Conservation (phyloP, 2,888 invertebrate genomes). For the Apodemia duryi region DNA sequence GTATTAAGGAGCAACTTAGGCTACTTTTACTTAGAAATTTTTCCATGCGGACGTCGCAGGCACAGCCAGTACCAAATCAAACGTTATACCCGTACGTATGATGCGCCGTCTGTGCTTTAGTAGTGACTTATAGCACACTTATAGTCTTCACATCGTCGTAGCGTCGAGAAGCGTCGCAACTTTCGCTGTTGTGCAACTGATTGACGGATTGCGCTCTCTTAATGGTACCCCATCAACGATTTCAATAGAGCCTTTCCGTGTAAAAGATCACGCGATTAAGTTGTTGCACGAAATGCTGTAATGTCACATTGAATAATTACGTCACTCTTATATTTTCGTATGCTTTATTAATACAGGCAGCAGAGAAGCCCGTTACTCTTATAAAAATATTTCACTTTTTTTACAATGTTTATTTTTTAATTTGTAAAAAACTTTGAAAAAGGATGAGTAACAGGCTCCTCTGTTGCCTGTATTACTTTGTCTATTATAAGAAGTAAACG, state of each 20-base stretch:
- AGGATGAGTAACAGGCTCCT: no score
- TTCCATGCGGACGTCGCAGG: no score
- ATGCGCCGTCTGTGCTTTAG: neutral
- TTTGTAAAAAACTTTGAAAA: no score
- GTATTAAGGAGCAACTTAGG: no score
- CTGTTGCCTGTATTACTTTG: no score
- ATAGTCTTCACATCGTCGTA: slow-evolving; percentile 16
- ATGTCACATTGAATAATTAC: slow-evolving; percentile 45
- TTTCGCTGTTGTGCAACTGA: slow-evolving; percentile 67
- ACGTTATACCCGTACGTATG: neutral
- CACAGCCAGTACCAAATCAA: neutral
- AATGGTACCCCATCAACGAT: slow-evolving; percentile 55
- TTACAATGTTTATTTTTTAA: no score
- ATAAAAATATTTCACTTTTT: no score
- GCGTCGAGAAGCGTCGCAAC: slow-evolving; percentile 34
- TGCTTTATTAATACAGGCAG: neutral
- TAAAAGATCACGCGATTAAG: slow-evolving; percentile 64
- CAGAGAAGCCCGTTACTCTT: no score
- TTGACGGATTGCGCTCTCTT: slow-evolving; percentile 61
- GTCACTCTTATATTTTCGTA: slow-evolving; percentile 23
- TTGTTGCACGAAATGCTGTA: slow-evolving; percentile 53
- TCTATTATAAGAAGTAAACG: no score
- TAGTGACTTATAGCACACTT: neutral
- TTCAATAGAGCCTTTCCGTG: slow-evolving; percentile 59
- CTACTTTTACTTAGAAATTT: no score